Evolutionary conservation across 1,140 invertebrate genomes (phyloP).

Genomic region (Hyposmocoma kahamanoa): DNA sequence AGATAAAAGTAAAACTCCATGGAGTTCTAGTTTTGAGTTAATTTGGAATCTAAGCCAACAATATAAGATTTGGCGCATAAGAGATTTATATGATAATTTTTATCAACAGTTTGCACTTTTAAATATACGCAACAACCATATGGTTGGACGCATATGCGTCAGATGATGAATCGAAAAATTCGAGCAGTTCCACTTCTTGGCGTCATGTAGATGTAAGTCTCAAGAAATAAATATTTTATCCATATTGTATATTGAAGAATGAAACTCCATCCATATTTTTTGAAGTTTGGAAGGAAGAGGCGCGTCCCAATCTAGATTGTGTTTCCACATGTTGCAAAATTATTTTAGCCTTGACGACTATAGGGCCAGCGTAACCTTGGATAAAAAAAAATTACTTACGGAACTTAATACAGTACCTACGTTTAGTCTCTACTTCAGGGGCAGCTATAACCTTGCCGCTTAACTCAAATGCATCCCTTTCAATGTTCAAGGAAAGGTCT

Average conservation of each 20-base stretch:
- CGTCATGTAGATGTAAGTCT: background rate
- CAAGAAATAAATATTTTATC: background rate
- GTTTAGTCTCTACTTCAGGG: slow-evolving; percentile 13
- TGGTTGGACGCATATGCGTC: too few species aligned
- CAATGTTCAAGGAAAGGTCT: background rate
- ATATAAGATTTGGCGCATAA: slow-evolving; percentile 3
- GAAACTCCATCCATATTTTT: background rate
- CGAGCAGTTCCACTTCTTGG: background rate
- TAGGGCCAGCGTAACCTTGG: slow-evolving; percentile 17
- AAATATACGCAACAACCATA: slow-evolving; percentile 9
- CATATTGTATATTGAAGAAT: slow-evolving; percentile 1
- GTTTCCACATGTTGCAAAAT: slow-evolving; percentile 23
- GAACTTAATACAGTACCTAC: slow-evolving; percentile 16
- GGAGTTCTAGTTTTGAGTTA: slow-evolving; percentile 7
- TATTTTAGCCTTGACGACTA: slow-evolving; percentile 16
- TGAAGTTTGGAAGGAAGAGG: background rate
- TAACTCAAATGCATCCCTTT: slow-evolving; percentile 2
- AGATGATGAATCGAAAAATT: slow-evolving; percentile 7
- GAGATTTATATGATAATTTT: background rate
- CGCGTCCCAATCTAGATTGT: slow-evolving; percentile 14
- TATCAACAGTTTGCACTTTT: background rate
- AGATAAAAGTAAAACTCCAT: slow-evolving; percentile 5
- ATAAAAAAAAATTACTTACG: slow-evolving; percentile 22
- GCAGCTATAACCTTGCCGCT: background rate
- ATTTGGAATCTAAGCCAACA: background rate